phyloP scores from a whole-genome alignment of 2,113 vertebrate genomes.

The Hippocampus zosterae region DNA sequence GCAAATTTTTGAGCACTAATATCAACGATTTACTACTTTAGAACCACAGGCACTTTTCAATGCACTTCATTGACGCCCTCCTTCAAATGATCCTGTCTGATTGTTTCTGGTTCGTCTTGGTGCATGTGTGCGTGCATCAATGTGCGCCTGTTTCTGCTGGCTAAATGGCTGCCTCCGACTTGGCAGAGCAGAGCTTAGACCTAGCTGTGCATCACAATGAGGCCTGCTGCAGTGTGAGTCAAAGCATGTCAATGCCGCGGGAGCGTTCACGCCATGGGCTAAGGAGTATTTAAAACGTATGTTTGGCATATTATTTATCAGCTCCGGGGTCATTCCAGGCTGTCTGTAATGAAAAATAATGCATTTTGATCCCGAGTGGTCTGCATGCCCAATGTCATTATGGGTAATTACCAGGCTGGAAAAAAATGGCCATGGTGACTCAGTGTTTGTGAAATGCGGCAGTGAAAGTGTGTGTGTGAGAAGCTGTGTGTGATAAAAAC shows the following conservation, averaged over 20 bases:
- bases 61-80: neutral
- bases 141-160: conserved; percentile 17
- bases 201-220: conserved; percentile 65
- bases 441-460: conserved; percentile 30
- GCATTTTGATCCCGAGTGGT: conserved; percentile 14
- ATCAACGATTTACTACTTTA: neutral
- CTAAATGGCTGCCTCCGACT: conserved; percentile 57
- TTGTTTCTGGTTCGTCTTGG: conserved; percentile 1
- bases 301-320: conserved; percentile 3
- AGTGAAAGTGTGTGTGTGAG: conserved; percentile 7
- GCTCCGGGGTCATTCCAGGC: conserved; percentile 5
- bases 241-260: conserved; percentile 39
- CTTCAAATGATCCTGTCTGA: conserved; percentile 19
- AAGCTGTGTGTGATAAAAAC: neutral
- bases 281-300: conserved; percentile 11
- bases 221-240: conserved; percentile 49
- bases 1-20: neutral
- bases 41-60: neutral
- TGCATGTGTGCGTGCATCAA: conserved; percentile 27
- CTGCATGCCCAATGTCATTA: conserved; percentile 24
- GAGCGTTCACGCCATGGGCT: conserved; percentile 36
- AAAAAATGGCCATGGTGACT: conserved; percentile 24
- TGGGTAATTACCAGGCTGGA: conserved; percentile 32
- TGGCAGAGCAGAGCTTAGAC: conserved; percentile 50
- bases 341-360: neutral